These are phyloP conservation scores for Tetheella fluctuosa DNA, from an alignment of 2,888 invertebrate species.

Conservation along the genomic window DNA sequence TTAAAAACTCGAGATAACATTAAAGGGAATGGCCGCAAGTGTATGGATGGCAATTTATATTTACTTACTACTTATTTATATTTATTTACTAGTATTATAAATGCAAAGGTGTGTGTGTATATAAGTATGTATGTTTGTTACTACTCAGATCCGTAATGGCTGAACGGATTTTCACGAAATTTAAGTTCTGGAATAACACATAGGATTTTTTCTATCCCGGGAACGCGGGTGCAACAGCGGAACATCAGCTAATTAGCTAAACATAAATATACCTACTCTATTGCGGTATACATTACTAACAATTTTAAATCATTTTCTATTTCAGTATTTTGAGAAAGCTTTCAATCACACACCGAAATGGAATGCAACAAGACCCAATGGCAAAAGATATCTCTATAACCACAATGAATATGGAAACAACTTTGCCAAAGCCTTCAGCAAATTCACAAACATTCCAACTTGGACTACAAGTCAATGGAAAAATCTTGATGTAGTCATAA, in stretches of 20 bases:
- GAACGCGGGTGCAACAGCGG: too few species aligned
- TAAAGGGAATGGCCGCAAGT: neutral
- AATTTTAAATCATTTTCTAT: conserved; percentile 19
- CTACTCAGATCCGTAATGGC: too few species aligned
- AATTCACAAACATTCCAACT: conserved; percentile 45
- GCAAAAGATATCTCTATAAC: conserved; percentile 62
- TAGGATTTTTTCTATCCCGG: too few species aligned
- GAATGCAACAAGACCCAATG: conserved; percentile 61
- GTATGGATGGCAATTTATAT: neutral
- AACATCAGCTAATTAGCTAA: too few species aligned
- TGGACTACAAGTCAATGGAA: conserved; percentile 65
- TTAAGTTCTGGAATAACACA: too few species aligned
- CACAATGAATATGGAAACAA: conserved; percentile 85
- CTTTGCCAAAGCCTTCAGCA: conserved; percentile 59
- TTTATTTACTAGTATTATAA: too few species aligned
- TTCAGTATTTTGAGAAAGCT: conserved; percentile 68
- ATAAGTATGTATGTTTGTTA: too few species aligned
- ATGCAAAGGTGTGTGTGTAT: too few species aligned
- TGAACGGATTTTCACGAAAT: too few species aligned
- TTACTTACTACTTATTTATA: too few species aligned
- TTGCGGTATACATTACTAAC: neutral
- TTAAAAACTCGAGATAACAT: neutral
- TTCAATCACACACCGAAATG: conserved; percentile 80
- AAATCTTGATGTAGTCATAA: conserved; percentile 56
- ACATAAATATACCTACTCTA: neutral